Base-by-base conservation (phyloP, 2,888 invertebrate genomes). In the Epinotia ramella region DNA sequence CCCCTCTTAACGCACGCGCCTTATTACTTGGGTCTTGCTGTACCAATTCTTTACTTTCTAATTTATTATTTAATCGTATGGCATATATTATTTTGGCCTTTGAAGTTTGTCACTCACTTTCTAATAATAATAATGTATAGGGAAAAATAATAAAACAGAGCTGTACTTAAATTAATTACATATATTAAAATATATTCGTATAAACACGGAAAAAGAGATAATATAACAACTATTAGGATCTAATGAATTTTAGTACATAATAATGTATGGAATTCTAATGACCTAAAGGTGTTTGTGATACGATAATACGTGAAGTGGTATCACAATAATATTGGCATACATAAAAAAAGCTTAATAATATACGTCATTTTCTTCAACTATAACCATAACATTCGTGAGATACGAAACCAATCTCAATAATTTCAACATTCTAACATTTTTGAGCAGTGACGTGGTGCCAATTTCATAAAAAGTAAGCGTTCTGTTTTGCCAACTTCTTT, bases 131-230 rank as follows among this genome's bases (percentile, higher is more conserved):
- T 16, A n/a, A n/a, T 53, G 13, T 2, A 56, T n/a, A n/a, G 40
- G 44, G 44, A 4, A 18, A 1, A 75, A 24, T 53, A 75, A 60
- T 65, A 70, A 59, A 66, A 75, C 65, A 60, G 7, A 57, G 49
- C 12, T 60, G 11, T 73, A 73, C 70, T 75, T 66, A 66, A 4
- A 56, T 66, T 12, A 60, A 44, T 28, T 60, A 53, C 49, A 69
- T 73, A 53, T 75, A 65, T 60, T 70, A 24, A 65, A 64, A 70
- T n/a, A 75, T 65, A 60, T 44, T 46, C 57, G 20, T 64, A 62
- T 60, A 20, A 44, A 13, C 46, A 63, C 57, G 56, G 18, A 71
- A 71, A 53, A 66, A 24, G 57, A 64, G 12, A 53, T 53, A 64
- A 69, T 40, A 69, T 65, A 69, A 60, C 44, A 60, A 46, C 59